Conservation (phyloP, 2,797 vertebrate genomes). For the Chiroxiphia lanceolata region DNA sequence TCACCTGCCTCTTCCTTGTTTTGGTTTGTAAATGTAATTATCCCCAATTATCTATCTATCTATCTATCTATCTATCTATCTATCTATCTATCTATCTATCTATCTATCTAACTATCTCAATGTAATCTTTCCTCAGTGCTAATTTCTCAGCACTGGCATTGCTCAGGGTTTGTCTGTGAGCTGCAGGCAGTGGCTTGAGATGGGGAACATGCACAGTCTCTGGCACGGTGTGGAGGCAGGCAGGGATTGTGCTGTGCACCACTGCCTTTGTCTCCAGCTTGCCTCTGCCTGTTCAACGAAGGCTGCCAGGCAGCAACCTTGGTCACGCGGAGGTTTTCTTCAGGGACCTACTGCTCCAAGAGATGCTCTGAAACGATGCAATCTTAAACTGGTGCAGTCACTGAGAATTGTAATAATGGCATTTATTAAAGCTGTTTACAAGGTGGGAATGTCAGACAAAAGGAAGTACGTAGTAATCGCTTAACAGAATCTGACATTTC, state of each 20-base stretch:
- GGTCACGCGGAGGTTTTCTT: background rate
- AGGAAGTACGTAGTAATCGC: background rate
- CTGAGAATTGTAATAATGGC: background rate
- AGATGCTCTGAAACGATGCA: background rate
- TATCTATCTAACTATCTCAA: background rate
- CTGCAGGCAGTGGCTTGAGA: background rate
- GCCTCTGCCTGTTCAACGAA: background rate
- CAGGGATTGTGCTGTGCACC: background rate
- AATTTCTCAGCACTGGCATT: background rate
- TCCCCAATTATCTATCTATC: background rate
- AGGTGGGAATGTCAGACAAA: background rate
- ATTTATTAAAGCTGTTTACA: background rate
- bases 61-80: too few species aligned
- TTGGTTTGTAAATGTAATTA: background rate
- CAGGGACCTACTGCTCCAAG: background rate
- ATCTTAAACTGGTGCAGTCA: background rate
- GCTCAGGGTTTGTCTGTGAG: background rate
- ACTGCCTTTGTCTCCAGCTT: conserved; percentile 25
- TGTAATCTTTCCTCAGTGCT: background rate
- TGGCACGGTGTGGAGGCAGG: background rate
- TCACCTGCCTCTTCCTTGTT: background rate
- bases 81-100: too few species aligned
- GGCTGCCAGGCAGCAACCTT: background rate
- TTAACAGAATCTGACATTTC: background rate
- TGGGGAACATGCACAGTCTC: background rate